Percentiles rank a stretch among this genome's conserved stretches.
phyloP scores from a whole-genome alignment of 1,140 invertebrate genomes.

The Papilio helenus region DNA sequence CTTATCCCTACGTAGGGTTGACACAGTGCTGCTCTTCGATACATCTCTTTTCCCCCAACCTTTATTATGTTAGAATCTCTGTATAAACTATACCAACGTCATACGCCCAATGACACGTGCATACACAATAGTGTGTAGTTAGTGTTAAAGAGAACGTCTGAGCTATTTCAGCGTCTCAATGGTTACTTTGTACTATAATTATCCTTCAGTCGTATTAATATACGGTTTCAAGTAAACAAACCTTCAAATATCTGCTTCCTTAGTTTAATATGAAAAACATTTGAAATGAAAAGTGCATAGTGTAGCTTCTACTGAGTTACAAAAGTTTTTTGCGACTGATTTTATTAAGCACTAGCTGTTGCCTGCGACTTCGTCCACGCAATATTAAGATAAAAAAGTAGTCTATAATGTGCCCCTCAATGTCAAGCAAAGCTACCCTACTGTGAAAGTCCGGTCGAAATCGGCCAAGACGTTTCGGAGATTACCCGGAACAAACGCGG shows the following conservation, averaged over 20 bases:
- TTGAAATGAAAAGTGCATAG: not conserved
- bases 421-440: too few relatives aligned
- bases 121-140: conserved; percentile 6
- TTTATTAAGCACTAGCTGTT: too few relatives aligned
- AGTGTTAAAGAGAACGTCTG: not conserved
- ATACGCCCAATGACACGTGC: not conserved
- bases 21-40: too few relatives aligned
- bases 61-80: not conserved
- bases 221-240: conserved; percentile 14
- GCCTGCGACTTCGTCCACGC: too few relatives aligned
- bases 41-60: too few relatives aligned
- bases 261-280: not conserved
- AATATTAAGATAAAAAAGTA: too few relatives aligned
- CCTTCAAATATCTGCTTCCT: not conserved
- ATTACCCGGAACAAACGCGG: too few relatives aligned
- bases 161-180: not conserved
- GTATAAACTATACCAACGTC: not conserved
- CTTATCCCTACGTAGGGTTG: too few relatives aligned
- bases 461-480: too few relatives aligned
- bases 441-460: too few relatives aligned
- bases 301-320: not conserved
- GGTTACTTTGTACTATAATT: conserved; percentile 15
- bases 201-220: conserved; percentile 4
- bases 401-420: too few relatives aligned
- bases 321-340: not conserved